A percentile compares a stretch with the other conserved stretches of the same genome.
Conservation (phyloP, 1,140 invertebrate genomes). For the Apis mellifera region DNA sequence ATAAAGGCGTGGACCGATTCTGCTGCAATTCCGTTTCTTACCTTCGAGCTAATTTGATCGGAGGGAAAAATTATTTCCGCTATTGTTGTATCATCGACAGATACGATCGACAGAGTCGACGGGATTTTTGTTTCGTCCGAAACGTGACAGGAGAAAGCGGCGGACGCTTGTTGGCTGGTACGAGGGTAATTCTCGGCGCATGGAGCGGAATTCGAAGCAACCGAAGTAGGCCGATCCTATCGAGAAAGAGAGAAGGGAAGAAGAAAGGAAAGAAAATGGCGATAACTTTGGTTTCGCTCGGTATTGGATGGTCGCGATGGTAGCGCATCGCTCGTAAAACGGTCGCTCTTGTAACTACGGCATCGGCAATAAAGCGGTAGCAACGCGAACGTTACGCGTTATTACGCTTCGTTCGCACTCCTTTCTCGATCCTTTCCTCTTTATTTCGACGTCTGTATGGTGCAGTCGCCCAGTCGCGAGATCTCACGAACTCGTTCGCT, state of each 20-base stretch:
- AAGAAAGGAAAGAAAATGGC: constrained; percentile 33
- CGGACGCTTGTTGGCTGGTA: constrained; percentile 37
- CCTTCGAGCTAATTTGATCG: background rate
- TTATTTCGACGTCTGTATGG: constrained; percentile 10
- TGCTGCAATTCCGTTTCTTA: background rate
- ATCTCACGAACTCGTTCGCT: background rate
- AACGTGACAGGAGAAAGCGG: constrained; percentile 12
- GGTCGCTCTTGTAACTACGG: constrained; percentile 48
- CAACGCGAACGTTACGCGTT: constrained; percentile 45
- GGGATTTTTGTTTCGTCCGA: background rate
- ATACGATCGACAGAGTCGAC: background rate
- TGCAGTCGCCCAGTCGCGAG: no score
- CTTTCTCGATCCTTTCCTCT: background rate
- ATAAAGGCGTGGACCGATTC: background rate
- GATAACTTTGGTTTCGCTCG: constrained; percentile 44
- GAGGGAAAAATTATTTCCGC: background rate
- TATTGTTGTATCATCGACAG: background rate
- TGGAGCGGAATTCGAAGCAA: background rate
- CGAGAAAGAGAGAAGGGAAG: background rate
- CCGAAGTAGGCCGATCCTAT: background rate
- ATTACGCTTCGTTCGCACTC: constrained; percentile 32
- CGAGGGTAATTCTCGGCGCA: constrained; percentile 22
- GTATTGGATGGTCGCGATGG: constrained; percentile 19
- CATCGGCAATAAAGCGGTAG: constrained; percentile 38
- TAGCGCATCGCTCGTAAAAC: constrained; percentile 46